Percentiles rank a stretch among this genome's conserved stretches.
These are phyloP conservation scores for Phoebastria nigripes DNA, from an alignment of 2,797 vertebrate species.

Conservation along the genomic window DNA sequence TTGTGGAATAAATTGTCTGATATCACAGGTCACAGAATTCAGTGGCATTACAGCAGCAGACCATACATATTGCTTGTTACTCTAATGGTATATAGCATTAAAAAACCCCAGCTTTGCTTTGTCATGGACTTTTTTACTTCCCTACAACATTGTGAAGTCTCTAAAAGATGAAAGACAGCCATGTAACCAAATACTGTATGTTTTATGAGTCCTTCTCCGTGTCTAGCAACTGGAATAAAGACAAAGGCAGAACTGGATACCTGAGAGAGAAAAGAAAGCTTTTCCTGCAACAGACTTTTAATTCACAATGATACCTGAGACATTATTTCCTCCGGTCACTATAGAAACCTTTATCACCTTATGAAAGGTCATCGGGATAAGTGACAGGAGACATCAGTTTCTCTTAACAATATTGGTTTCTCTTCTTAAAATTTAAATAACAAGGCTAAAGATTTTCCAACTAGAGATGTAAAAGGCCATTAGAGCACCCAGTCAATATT, in stretches of 20 bases:
- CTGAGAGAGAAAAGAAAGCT: slow-evolving; percentile 53
- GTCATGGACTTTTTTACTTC: not conserved
- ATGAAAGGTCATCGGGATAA: slow-evolving; percentile 34
- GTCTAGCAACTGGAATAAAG: slow-evolving; percentile 21
- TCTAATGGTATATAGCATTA: not conserved
- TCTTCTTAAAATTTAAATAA: slow-evolving; percentile 57
- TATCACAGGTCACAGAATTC: not conserved
- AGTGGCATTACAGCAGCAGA: not conserved
- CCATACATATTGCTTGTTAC: not conserved
- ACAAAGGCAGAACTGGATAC: slow-evolving; percentile 46
- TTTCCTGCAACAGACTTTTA: slow-evolving; percentile 32
- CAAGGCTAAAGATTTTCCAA: slow-evolving; percentile 49
- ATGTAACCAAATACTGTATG: slow-evolving; percentile 41
- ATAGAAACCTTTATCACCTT: slow-evolving; percentile 56
- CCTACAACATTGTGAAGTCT: not conserved
- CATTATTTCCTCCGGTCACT: slow-evolving; percentile 44
- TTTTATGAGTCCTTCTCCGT: slow-evolving; percentile 14
- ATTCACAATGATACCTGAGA: slow-evolving; percentile 47
- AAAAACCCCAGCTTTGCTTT: not conserved
- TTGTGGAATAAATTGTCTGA: not conserved
- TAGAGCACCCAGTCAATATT: slow-evolving; percentile 9
- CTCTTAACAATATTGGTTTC: slow-evolving; percentile 39
- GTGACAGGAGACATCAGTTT: slow-evolving; percentile 42
- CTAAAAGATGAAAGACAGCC: not conserved
- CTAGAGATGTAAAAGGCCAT: slow-evolving; percentile 38